phyloP scores from a whole-genome alignment of 2,888 invertebrate species.

The Callyntrura sp. region DNA sequence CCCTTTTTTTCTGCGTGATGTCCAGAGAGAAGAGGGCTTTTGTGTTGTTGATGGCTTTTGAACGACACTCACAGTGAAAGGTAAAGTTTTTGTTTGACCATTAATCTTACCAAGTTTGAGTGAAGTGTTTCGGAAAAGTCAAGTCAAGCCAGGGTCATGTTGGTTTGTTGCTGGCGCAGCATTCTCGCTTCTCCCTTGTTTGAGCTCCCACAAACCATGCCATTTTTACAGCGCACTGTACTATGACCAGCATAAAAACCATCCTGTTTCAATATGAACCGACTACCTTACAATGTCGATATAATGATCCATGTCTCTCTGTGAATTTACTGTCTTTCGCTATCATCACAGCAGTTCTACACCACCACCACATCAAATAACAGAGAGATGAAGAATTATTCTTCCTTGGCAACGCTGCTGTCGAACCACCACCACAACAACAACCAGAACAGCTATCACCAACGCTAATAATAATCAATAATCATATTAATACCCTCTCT shows the following conservation, averaged over 20 bases:
- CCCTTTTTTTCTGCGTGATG: conserved; percentile 43
- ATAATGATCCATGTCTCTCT: conserved; percentile 32
- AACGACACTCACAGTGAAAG: conserved; percentile 70
- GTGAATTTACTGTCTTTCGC: background rate
- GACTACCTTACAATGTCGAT: conserved; percentile 52
- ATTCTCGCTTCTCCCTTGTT: background rate
- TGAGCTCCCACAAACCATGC: background rate
- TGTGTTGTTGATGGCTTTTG: conserved; percentile 72
- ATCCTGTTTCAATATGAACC: conserved; percentile 10
- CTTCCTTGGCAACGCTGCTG: background rate
- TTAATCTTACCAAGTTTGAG: conserved; percentile 70
- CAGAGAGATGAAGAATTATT: conserved; percentile 16
- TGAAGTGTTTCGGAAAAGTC: conserved; percentile 75
- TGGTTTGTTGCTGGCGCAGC: conserved; percentile 55
- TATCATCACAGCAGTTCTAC: conserved; percentile 6
- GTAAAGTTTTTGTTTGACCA: conserved; percentile 74
- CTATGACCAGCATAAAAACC: background rate
- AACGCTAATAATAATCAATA: conserved; percentile 33
- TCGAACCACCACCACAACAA: background rate
- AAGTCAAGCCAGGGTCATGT: conserved; percentile 75
- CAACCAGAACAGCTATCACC: background rate
- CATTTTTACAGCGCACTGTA: conserved; percentile 31
- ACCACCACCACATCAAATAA: conserved; percentile 47
- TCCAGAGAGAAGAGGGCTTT: conserved; percentile 52
- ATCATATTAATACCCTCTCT: conserved; percentile 29